Evolutionary conservation across 2,888 invertebrate genomes (phyloP).

Genomic region (Diplolepis rosae): DNA sequence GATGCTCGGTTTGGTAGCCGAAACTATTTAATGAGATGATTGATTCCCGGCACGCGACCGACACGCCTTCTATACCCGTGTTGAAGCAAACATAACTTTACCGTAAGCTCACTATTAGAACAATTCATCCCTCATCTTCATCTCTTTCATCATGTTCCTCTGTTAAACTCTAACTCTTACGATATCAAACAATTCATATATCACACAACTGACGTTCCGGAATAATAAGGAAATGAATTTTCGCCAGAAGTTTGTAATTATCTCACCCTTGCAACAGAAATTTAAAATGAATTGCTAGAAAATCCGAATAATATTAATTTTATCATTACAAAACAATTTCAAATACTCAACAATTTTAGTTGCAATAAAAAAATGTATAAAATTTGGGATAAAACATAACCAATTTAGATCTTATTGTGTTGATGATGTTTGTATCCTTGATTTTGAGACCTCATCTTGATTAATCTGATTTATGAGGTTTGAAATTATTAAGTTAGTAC

Average conservation of each 20-base stretch:
- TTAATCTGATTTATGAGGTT: not conserved
- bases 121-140: conserved; percentile 40
- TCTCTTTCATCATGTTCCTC: conserved; percentile 38
- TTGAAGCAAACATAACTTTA: conserved; percentile 39
- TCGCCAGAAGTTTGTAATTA: conserved; percentile 54
- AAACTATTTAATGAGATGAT: conserved; percentile 69
- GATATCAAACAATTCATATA: conserved; percentile 73
- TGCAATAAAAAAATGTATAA: not conserved
- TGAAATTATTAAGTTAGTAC: not conserved
- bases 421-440: not conserved
- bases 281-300: not conserved
- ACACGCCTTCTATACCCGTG: conserved; percentile 54
- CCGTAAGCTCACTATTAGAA: conserved; percentile 40
- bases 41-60: conserved; percentile 72
- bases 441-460: not conserved
- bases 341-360: not conserved
- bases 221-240: conserved; percentile 74
- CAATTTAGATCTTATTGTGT: not conserved
- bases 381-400: not conserved
- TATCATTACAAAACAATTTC: no score
- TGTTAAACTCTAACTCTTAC: conserved; percentile 32
- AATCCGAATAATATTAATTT: no score
- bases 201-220: conserved; percentile 70
- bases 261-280: not conserved
- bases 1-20: conserved; percentile 38